These are phyloP conservation scores for Anthonomus grandis DNA, from an alignment of 1,140 invertebrate species.

Conservation along the genomic window DNA sequence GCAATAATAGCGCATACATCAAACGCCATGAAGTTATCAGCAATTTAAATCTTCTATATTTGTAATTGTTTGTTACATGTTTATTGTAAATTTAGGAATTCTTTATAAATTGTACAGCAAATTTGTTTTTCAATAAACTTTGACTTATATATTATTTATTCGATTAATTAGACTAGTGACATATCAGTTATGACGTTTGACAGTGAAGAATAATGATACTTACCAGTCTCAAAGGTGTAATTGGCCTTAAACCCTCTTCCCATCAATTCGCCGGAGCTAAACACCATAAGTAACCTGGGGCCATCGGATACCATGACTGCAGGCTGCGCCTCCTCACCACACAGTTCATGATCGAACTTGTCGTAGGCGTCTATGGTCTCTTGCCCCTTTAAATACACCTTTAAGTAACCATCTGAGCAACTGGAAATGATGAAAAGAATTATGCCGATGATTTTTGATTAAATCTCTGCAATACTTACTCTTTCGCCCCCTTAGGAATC, in stretches of 20 bases:
- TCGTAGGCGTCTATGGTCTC: slow-evolving; percentile 90
- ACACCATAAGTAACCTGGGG: slow-evolving; percentile 89
- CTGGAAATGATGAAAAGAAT: slow-evolving; percentile 43
- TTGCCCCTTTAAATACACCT: slow-evolving; percentile 88
- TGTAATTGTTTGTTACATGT: too few relatives aligned
- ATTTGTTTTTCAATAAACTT: too few relatives aligned
- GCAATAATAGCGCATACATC: too few relatives aligned
- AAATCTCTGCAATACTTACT: slow-evolving; percentile 53
- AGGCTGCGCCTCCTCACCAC: slow-evolving; percentile 70
- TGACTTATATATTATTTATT: too few relatives aligned
- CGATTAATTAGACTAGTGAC: too few relatives aligned
- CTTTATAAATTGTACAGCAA: too few relatives aligned
- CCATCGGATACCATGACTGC: slow-evolving; percentile 79
- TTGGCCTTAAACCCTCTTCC: slow-evolving; percentile 89
- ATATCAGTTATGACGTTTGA: too few relatives aligned
- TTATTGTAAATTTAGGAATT: too few relatives aligned
- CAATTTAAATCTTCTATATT: too few relatives aligned
- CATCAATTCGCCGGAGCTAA: slow-evolving; percentile 84
- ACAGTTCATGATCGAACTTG: slow-evolving; percentile 89
- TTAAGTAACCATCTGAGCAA: slow-evolving; percentile 87
- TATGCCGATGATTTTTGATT: neutral
- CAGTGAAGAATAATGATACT: too few relatives aligned
- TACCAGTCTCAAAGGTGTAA: slow-evolving; percentile 86
- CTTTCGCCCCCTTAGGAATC: slow-evolving; percentile 77
- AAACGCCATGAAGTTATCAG: too few relatives aligned